Evolutionary conservation across 2,888 invertebrate genomes (phyloP).

Genomic region (Lycaena phlaeas): DNA sequence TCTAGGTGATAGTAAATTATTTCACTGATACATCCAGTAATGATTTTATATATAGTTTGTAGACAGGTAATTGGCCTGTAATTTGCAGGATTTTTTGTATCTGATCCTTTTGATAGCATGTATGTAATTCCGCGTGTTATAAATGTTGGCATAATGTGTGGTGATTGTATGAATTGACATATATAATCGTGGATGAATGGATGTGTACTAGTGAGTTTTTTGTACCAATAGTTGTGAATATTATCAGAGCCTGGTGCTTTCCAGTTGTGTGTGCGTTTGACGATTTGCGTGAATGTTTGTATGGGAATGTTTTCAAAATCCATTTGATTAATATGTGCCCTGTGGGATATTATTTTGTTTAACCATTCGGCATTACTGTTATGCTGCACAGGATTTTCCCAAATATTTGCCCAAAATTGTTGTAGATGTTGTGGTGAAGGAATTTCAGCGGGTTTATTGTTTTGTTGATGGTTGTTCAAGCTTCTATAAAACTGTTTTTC

Average conservation of each 20-base stretch:
- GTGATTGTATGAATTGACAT: background rate
- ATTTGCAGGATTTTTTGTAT: no score
- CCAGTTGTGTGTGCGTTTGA: slow-evolving; percentile 16
- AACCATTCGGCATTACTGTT: background rate
- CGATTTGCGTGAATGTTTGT: slow-evolving; percentile 12
- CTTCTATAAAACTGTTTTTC: no score
- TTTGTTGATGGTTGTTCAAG: no score
- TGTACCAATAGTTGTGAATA: slow-evolving; percentile 6
- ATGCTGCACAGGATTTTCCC: slow-evolving; percentile 14
- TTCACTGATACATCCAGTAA: no score
- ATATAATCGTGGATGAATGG: background rate
- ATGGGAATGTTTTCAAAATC: slow-evolving; percentile 13
- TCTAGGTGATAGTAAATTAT: no score
- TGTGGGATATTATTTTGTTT: background rate
- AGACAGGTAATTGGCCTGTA: no score
- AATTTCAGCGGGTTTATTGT: no score
- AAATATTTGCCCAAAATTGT: no score
- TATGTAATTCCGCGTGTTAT: background rate
- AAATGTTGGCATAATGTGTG: background rate
- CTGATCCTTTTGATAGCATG: background rate
- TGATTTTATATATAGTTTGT: no score
- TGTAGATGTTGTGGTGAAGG: no score
- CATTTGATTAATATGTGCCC: slow-evolving; percentile 12
- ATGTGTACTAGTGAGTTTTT: background rate
- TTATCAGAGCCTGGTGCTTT: slow-evolving; percentile 11